A percentile compares a stretch with the other conserved stretches of the same genome.
Conservation (phyloP, 1,140 invertebrate genomes). For the Goniozus legneri region DNA sequence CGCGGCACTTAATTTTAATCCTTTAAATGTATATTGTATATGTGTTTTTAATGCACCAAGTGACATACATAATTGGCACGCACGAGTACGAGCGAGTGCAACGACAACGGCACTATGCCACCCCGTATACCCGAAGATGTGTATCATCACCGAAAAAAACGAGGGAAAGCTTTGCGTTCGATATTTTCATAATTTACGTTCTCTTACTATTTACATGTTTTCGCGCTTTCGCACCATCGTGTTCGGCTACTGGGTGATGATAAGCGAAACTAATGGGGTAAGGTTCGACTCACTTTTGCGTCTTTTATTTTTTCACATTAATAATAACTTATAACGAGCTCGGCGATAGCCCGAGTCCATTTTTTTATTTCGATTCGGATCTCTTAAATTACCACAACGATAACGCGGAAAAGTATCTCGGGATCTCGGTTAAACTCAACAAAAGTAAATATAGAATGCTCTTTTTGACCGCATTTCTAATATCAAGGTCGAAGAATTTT, state of each 20-base stretch:
- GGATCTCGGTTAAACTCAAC: no score
- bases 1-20: no score
- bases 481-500: no score
- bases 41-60: slow-evolving; percentile 9
- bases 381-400: no score
- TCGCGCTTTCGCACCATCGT: neutral
- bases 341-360: no score
- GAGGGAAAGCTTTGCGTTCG: neutral
- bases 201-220: no score
- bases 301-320: neutral
- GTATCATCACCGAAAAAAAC: slow-evolving; percentile 25
- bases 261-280: slow-evolving; percentile 1
- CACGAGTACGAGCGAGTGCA: slow-evolving; percentile 1
- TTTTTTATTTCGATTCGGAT: no score
- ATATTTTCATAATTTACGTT: neutral
- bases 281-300: neutral
- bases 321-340: no score
- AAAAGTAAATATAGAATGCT: no score
- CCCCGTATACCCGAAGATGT: slow-evolving; percentile 34
- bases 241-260: slow-evolving; percentile 5
- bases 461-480: no score
- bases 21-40: no score
- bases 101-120: slow-evolving; percentile 9
- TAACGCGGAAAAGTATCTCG: no score
- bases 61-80: neutral